Conservation (phyloP, 2,888 invertebrate genomes). For the Ectropis crepuscularia region DNA sequence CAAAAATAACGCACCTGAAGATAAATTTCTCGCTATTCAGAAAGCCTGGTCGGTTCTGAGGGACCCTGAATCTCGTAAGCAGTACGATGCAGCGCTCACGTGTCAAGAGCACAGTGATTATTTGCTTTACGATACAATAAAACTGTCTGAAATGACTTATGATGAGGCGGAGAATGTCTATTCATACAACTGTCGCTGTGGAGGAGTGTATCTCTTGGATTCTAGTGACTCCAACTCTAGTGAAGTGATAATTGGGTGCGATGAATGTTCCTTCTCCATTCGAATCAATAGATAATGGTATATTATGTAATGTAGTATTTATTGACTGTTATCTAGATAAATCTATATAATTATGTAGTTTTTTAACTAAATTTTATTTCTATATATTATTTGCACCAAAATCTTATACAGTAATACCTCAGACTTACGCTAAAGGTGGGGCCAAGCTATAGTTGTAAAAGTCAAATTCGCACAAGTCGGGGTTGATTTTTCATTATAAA, state of each 20-base stretch:
- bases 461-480: too few species aligned
- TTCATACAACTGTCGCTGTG: slow-evolving; percentile 88
- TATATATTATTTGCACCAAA: too few species aligned
- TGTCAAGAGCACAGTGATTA: slow-evolving; percentile 84
- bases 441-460: too few species aligned
- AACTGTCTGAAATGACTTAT: slow-evolving; percentile 74
- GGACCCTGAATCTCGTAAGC: slow-evolving; percentile 84
- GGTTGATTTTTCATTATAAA: too few species aligned
- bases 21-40: slow-evolving; percentile 78
- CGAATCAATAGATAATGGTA: slow-evolving; percentile 69
- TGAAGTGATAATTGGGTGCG: slow-evolving; percentile 85
- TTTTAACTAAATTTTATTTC: not conserved
- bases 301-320: not conserved
- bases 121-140: slow-evolving; percentile 86
- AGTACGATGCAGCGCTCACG: slow-evolving; percentile 87
- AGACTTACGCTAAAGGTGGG: too few species aligned
- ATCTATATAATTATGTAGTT: not conserved
- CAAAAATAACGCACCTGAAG: slow-evolving; percentile 68
- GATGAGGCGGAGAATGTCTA: slow-evolving; percentile 62
- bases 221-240: slow-evolving; percentile 42
- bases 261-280: slow-evolving; percentile 90
- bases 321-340: not conserved
- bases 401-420: too few species aligned
- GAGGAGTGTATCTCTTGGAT: slow-evolving; percentile 84
- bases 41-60: slow-evolving; percentile 90